Base-by-base conservation (phyloP, 1,140 invertebrate genomes). In the Sminthurinus signatus region DNA sequence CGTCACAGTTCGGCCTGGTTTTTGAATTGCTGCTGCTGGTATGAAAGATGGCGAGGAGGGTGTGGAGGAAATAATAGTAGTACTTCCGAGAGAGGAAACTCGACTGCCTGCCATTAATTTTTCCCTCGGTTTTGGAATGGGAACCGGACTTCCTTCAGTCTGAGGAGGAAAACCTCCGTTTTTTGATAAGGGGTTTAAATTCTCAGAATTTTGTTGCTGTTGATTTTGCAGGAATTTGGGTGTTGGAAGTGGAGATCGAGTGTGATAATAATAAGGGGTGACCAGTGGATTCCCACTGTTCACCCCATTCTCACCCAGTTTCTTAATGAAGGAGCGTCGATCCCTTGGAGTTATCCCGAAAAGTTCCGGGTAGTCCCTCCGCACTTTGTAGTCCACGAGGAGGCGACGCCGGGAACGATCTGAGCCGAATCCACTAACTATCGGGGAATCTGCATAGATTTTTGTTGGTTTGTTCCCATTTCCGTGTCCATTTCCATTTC, bases 321-420 rank as follows among this genome's bases (percentile, higher is more conserved):
- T 61, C 46, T 72, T 72, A 21, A 72, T 72, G n/a, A 69, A 72
- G 1, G 64, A 66, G 10, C 70, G 56, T n/a, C 70, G 43, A 46
- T 72, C 70, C 29, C 61, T 52, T 14, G 70, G 70, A 8, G 64
- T 69, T n/a, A 72, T 72, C 1, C 70, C 70, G 48, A 72, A 72
- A 31, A 72, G 25, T 59, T 72, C 70, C 3, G 70, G 70, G 44
- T 72, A 72, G 19, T 72, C 67, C n/a, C 62, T 27, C 17, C 59
- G 63, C 10, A 72, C 42, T 62, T 67, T 67, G 48, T 59, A 54
- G 50, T 72, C 70, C 21, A 46, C 55, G 8, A 68, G 36, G n/a
- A 72, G 48, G 27, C 67, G 27, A 23, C 64, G 39, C 28, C 64
- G 15, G 2, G 61, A 44, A 51, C 57, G 44, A 28, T 67, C 66